Percentiles rank a stretch among this genome's conserved stretches.
Evolutionary conservation across 1,140 invertebrate genomes (phyloP).

Genomic region (Drosophila dunni): DNA sequence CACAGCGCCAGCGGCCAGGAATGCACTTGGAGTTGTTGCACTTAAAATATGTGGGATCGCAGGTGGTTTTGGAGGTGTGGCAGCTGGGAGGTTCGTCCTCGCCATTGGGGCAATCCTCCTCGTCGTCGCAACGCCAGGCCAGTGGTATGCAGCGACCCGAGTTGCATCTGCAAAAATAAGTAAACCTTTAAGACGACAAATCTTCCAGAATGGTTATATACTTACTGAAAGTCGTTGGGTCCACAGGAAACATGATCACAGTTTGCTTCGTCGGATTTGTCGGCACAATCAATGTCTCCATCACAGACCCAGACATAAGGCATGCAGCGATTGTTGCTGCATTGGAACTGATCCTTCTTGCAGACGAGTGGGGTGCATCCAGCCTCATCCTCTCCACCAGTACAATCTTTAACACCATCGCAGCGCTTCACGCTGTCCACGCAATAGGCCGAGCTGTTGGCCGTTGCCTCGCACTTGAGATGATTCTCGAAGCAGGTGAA

Average conservation of each 20-base stretch:
- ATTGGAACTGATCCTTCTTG: conserved; percentile 89
- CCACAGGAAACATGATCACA: conserved; percentile 87
- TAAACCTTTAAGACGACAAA: neutral
- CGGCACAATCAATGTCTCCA: conserved; percentile 90
- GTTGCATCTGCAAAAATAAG: conserved; percentile 84
- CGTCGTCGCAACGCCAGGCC: conserved; percentile 92
- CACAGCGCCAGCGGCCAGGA: conserved; percentile 91
- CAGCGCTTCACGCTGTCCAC: conserved; percentile 76
- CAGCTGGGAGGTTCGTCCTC: conserved; percentile 90
- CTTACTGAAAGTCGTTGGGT: conserved; percentile 85
- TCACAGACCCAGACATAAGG: conserved; percentile 92
- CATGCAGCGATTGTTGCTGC: conserved; percentile 89
- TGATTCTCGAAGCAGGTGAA: conserved; percentile 79
- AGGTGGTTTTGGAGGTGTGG: conserved; percentile 86
- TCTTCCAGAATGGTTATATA: neutral
- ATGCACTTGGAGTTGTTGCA: conserved; percentile 87
- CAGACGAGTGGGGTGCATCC: conserved; percentile 85
- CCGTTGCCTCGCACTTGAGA: conserved; percentile 72
- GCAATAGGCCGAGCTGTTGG: conserved; percentile 74
- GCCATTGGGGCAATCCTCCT: conserved; percentile 88
- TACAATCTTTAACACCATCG: conserved; percentile 88
- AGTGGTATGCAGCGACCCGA: conserved; percentile 91
- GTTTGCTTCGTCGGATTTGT: conserved; percentile 88
- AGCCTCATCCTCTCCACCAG: conserved; percentile 88
- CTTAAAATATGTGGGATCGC: conserved; percentile 91